Evolutionary conservation across 2,888 invertebrate species (phyloP).

Genomic region (Xestia ashworthii): DNA sequence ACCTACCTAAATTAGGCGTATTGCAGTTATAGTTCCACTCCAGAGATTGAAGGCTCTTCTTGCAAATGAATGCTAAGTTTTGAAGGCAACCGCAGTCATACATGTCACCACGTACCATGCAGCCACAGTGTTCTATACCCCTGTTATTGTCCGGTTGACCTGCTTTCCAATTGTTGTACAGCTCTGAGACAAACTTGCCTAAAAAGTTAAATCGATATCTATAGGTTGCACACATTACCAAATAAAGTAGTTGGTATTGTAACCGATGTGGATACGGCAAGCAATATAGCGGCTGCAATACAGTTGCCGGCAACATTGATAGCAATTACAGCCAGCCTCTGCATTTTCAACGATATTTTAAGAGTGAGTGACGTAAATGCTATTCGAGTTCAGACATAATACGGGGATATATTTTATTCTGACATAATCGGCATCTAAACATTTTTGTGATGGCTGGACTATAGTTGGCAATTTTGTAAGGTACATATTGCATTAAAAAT

Average conservation of each 20-base stretch:
- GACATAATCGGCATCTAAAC: no score
- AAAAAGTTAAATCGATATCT: slow-evolving; percentile 35
- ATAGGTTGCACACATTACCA: not conserved
- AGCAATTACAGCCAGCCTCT: no score
- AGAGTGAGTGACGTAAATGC: no score
- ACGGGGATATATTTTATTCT: no score
- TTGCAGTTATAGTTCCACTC: slow-evolving; percentile 20
- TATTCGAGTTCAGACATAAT: no score
- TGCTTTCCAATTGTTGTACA: slow-evolving; percentile 76
- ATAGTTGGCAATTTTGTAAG: no score
- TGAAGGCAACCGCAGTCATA: slow-evolving; percentile 75
- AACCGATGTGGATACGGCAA: not conserved
- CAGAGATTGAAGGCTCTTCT: slow-evolving; percentile 8
- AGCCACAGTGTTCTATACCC: slow-evolving; percentile 74
- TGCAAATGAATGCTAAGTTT: slow-evolving; percentile 1
- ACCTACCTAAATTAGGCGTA: slow-evolving; percentile 10
- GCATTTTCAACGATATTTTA: no score
- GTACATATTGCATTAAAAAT: no score
- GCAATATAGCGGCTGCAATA: not conserved
- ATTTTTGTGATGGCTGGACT: no score
- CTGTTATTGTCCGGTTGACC: slow-evolving; percentile 78
- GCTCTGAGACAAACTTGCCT: slow-evolving; percentile 75
- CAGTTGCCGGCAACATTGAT: no score
- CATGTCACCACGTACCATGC: slow-evolving; percentile 68
- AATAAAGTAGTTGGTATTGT: not conserved